Base-by-base conservation (phyloP, 2,888 invertebrate genomes). In the Caenorhabditis angaria region DNA sequence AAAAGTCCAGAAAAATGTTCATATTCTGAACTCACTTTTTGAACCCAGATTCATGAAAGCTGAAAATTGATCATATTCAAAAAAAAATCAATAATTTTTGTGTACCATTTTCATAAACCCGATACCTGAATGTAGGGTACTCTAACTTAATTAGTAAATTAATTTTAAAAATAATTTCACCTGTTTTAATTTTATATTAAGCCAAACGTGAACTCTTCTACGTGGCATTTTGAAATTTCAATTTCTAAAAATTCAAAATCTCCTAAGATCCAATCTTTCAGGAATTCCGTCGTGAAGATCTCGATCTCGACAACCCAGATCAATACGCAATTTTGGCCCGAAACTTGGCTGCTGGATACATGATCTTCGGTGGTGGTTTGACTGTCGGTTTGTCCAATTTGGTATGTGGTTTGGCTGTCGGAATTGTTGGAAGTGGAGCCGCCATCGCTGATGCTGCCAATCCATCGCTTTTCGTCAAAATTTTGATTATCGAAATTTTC, bases 371-470 rank as follows among this genome's bases (percentile, higher is more conserved):
- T 22, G 94, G 97, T 83, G 97, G 97, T 6, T 88, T 97, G 50
- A 93, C 95, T 29, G 97, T 97, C 61, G 99, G 99, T 20, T 90
- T 97, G 61, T 95, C 95, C 61, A 99, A 99, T 90, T 89, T 99
- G 77, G 94, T 95, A 88, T 99, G 99, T 89, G 95, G 95, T 71
- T 91, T 94, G 78, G 93, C 95, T 81, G 97, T 99, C 35, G 85
- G 99, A n/a, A 93, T 97, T 85, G 97, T 99, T 35, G 99, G 91
- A 22, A 97, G 97, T 3, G 97, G 97, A 71, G 97, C 99, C 53
- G 99, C 99, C 22, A 91, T 99, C 12, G 93, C 97, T 61, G 99
- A 99, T 90, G 99, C 99, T 32, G 97, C 97, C 50, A 96, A 99
- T 88, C 92, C 95, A 22, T 92, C 93, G 2, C 91, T 99, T 8